phyloP scores from a whole-genome alignment of 64 coral and sea anemone species.

The Astreopora myriophthalma region DNA sequence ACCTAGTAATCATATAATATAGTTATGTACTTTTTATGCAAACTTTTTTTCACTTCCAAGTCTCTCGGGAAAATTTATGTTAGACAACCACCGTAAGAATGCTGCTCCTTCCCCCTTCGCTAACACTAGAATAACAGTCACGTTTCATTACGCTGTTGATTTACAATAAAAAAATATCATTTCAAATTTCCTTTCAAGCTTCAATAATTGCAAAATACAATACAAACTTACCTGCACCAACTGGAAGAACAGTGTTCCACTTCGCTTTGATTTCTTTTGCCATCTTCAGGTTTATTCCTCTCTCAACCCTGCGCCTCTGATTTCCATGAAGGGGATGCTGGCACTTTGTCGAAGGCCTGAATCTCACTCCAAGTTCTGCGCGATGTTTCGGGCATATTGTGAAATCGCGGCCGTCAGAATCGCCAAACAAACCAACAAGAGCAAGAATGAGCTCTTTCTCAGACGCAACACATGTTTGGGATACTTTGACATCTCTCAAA shows the following conservation, averaged over 20 bases:
- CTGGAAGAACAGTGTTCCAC: background rate
- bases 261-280: background rate
- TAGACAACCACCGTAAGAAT: too few species aligned
- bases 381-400: background rate
- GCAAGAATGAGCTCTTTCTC: background rate
- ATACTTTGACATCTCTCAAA: background rate
- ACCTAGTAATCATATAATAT: background rate
- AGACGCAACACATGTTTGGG: background rate
- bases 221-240: background rate
- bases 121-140: too few species aligned
- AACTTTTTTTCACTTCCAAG: too few species aligned
- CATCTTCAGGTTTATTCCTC: background rate
- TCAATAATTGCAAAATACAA: too few species aligned
- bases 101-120: too few species aligned
- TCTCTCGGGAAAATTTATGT: too few species aligned
- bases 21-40: background rate
- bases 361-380: background rate
- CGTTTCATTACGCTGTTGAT: too few species aligned
- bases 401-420: background rate
- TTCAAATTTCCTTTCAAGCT: too few species aligned
- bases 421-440: background rate
- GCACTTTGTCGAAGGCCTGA: background rate
- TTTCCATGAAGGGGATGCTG: background rate
- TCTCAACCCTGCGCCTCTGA: background rate
- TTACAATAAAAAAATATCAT: too few species aligned